Percentiles rank a stretch among this genome's conserved stretches.
phyloP scores from a whole-genome alignment of 2,888 invertebrate genomes.

The Dryobota labecula region DNA sequence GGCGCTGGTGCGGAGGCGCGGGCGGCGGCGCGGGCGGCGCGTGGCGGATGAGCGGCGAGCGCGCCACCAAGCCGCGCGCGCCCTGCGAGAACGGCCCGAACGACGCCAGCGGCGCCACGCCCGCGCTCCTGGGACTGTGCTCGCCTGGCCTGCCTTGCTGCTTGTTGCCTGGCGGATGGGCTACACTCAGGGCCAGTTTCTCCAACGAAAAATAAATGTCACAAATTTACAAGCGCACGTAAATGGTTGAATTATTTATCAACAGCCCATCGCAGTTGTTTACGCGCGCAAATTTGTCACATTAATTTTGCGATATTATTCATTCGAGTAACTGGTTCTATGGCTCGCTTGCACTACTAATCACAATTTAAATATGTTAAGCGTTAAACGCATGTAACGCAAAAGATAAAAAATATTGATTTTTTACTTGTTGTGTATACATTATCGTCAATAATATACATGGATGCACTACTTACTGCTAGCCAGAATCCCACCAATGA shows the following conservation, averaged over 20 bases:
- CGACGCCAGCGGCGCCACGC: slow-evolving; percentile 69
- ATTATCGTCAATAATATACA: too few relatives aligned
- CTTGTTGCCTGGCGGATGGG: slow-evolving; percentile 71
- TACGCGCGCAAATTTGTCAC: not conserved
- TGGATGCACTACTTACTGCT: too few relatives aligned
- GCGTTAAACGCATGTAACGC: too few relatives aligned
- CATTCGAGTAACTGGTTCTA: not conserved
- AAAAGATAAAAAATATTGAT: too few relatives aligned
- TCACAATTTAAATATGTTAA: not conserved
- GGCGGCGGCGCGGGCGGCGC: slow-evolving; percentile 92
- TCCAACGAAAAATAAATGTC: not conserved
- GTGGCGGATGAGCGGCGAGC: slow-evolving; percentile 97
- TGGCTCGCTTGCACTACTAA: not conserved
- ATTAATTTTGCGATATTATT: not conserved
- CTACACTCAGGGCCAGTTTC: not conserved
- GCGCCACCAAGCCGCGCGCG: slow-evolving; percentile 96
- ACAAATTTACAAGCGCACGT: not conserved
- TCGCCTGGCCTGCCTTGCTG: slow-evolving; percentile 57
- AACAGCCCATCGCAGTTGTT: not conserved
- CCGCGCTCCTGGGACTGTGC: slow-evolving; percentile 22
- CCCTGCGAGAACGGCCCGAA: slow-evolving; percentile 91
- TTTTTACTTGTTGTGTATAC: too few relatives aligned
- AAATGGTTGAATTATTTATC: not conserved
- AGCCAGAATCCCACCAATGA: too few relatives aligned
- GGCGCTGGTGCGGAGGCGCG: slow-evolving; percentile 92